phyloP scores from a whole-genome alignment of 2,113 vertebrate genomes.

The Siniperca knerii region DNA sequence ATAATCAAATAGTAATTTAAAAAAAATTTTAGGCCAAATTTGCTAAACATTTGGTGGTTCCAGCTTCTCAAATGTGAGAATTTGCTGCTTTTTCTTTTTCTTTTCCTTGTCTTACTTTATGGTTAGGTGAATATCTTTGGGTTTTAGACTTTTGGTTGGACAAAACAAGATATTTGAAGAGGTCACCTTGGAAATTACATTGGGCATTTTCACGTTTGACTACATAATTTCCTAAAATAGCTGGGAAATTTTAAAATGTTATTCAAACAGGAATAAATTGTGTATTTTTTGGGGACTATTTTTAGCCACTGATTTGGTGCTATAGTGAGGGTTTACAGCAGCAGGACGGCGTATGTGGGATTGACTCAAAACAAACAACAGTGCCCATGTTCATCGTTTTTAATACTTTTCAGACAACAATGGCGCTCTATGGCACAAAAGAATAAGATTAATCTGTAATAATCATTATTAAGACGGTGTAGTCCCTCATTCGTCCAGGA shows the following conservation, averaged over 20 bases:
- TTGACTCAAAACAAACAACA: background rate
- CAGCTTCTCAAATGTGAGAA: background rate
- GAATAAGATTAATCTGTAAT: too few relatives aligned
- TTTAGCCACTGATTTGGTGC: background rate
- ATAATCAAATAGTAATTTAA: background rate
- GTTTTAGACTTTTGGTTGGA: background rate
- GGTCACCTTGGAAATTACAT: background rate
- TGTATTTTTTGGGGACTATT: background rate
- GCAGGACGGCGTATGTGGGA: too few relatives aligned
- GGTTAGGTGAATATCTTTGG: background rate
- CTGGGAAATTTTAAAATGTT: too few relatives aligned
- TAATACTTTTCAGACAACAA: background rate
- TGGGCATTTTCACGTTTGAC: too few relatives aligned
- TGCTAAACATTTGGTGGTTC: background rate
- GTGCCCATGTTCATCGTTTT: background rate
- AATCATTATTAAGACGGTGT: background rate
- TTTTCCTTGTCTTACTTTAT: background rate
- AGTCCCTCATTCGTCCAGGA: too few relatives aligned
- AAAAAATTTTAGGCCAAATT: too few relatives aligned
- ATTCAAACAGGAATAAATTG: background rate
- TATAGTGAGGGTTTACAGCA: background rate
- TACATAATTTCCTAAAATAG: too few relatives aligned
- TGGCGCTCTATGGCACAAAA: background rate
- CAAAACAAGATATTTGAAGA: background rate
- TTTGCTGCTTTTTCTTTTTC: background rate